Percentiles rank a stretch among this genome's conserved stretches.
phyloP scores from a whole-genome alignment of 2,113 vertebrate genomes.

The Dicerorhinus sumatrensis region DNA sequence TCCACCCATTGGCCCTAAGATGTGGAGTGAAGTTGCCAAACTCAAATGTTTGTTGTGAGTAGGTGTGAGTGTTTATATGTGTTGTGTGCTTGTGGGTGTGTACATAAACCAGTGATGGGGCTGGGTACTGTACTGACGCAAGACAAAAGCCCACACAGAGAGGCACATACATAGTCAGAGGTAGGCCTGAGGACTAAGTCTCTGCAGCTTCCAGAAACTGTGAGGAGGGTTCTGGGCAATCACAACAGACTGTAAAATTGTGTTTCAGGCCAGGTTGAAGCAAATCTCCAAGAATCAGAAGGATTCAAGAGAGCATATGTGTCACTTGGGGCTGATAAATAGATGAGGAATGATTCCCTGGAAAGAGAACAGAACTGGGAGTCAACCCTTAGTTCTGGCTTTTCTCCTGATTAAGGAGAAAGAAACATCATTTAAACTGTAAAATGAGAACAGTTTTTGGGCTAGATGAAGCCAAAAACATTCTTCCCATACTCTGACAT shows the following conservation, averaged over 20 bases:
- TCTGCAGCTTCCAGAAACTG: neutral
- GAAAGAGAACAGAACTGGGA: conserved; percentile 5
- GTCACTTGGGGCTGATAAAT: neutral
- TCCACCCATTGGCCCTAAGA: neutral
- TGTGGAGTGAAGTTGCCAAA: neutral
- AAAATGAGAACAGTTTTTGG: conserved; percentile 41
- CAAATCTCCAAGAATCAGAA: conserved; percentile 38
- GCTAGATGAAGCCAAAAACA: neutral
- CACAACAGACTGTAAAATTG: neutral
- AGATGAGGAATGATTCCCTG: neutral
- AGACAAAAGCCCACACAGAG: neutral
- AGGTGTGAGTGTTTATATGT: neutral
- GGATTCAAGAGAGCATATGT: neutral
- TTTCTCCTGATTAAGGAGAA: conserved; percentile 43
- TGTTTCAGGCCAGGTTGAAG: neutral
- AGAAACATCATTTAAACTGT: conserved; percentile 36
- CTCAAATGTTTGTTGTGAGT: neutral
- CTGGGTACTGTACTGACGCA: neutral
- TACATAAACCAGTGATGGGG: neutral
- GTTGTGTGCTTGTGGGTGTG: too few relatives aligned
- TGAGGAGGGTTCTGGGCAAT: neutral
- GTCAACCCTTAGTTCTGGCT: conserved; percentile 8
- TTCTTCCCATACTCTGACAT: neutral
- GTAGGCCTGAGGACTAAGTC: neutral
- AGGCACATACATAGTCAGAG: neutral